Conservation (phyloP, 1,140 invertebrate genomes). For the Rhyzopertha dominica region DNA sequence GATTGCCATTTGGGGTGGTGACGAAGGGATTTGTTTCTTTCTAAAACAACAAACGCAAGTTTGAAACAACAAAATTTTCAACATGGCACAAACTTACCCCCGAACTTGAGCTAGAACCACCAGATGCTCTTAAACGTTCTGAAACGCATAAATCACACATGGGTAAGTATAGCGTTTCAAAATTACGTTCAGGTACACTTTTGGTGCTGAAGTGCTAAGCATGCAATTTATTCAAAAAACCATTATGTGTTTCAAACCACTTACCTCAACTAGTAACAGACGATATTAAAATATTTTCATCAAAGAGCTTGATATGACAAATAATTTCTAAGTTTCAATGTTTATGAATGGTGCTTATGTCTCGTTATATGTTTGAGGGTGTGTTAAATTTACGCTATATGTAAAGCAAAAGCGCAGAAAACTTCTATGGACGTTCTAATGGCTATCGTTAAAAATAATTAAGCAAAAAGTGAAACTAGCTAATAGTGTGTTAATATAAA, state of each 20-base stretch:
- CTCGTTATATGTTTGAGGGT: too few relatives aligned
- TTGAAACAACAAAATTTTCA: constrained; percentile 17
- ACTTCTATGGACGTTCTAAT: too few relatives aligned
- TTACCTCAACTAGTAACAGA: constrained; percentile 7
- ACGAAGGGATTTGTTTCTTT: constrained; percentile 81
- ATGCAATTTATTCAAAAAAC: background rate
- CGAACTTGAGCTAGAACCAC: constrained; percentile 48
- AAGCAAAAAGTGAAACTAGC: constrained; percentile 4
- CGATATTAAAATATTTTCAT: too few relatives aligned
- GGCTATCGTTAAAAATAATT: too few relatives aligned
- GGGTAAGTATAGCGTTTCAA: background rate
- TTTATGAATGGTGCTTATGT: too few relatives aligned
- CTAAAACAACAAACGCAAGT: constrained; percentile 43
- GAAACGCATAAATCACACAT: constrained; percentile 26
- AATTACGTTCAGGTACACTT: too few relatives aligned
- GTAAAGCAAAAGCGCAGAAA: too few relatives aligned
- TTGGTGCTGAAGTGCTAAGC: constrained; percentile 9
- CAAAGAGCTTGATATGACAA: too few relatives aligned
- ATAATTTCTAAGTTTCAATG: too few relatives aligned
- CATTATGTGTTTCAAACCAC: background rate
- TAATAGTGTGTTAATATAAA: constrained; percentile 27
- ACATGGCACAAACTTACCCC: constrained; percentile 51
- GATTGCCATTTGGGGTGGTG: constrained; percentile 83
- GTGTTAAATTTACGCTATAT: too few relatives aligned
- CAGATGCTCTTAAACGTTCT: constrained; percentile 58